Conservation (phyloP, 1,140 invertebrate species). For the Thaumetopoea pityocampa region DNA sequence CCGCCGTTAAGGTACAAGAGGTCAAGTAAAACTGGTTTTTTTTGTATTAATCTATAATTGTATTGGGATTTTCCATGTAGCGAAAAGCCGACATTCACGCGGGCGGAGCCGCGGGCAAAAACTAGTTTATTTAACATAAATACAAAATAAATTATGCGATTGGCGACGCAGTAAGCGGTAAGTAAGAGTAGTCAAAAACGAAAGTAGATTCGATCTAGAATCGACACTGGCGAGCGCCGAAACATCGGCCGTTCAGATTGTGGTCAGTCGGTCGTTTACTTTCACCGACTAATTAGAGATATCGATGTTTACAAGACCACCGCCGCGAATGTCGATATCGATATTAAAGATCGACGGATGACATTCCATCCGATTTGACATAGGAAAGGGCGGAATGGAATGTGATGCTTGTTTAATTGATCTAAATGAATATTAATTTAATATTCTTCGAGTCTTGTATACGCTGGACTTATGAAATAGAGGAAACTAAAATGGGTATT, state of each 20-base stretch:
- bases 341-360: constrained; percentile 17
- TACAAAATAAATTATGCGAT: constrained; percentile 43
- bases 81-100: no score
- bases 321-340: constrained; percentile 44
- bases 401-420: no score
- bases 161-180: constrained; percentile 44
- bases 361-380: constrained; percentile 11
- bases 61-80: no score
- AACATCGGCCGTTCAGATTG: constrained; percentile 53
- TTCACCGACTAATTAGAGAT: constrained; percentile 68
- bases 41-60: no score
- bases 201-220: constrained; percentile 72
- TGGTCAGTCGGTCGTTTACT: constrained; percentile 70
- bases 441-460: neutral
- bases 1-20: no score
- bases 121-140: constrained; percentile 25
- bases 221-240: constrained; percentile 56
- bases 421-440: neutral
- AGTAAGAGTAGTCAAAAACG: constrained; percentile 71
- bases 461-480: neutral
- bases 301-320: constrained; percentile 49
- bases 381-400: constrained; percentile 2
- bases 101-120: no score
- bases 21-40: no score
- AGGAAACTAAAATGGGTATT: no score